A percentile compares a stretch with the other conserved stretches of the same genome.
These are phyloP conservation scores for Macropis europaea DNA, from an alignment of 2,888 invertebrate species.

Conservation along the genomic window DNA sequence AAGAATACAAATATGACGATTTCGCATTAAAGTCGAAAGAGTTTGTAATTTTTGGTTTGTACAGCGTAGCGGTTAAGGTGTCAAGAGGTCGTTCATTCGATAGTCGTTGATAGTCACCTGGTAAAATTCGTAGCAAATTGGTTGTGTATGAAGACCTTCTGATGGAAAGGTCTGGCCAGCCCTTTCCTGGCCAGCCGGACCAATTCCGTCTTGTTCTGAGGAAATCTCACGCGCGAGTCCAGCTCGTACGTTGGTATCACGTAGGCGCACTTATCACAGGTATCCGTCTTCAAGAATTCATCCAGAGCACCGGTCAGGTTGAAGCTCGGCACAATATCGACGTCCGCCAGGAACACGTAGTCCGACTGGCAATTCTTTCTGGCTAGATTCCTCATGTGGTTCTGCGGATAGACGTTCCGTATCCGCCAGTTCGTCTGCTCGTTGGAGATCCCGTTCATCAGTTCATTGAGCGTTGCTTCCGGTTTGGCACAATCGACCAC, in stretches of 20 bases:
- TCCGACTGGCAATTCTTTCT: constrained; percentile 91
- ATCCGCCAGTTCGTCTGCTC: constrained; percentile 88
- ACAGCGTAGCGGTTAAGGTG: too few relatives aligned
- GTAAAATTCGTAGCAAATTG: constrained; percentile 95
- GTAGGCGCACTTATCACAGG: constrained; percentile 88
- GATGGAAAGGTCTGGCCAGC: constrained; percentile 93
- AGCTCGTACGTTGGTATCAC: constrained; percentile 95
- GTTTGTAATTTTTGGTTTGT: too few relatives aligned
- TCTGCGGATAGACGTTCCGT: constrained; percentile 92
- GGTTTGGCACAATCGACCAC: constrained; percentile 85
- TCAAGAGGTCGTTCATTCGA: too few relatives aligned
- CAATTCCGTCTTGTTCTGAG: constrained; percentile 89
- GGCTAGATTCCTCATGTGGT: constrained; percentile 92
- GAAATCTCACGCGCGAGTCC: constrained; percentile 89
- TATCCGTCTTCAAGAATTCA: constrained; percentile 83
- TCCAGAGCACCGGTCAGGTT: constrained; percentile 87
- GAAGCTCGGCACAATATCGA: constrained; percentile 91
- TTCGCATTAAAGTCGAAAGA: background rate
- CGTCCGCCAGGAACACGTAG: constrained; percentile 92
- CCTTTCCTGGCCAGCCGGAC: constrained; percentile 89
- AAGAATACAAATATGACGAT: background rate
- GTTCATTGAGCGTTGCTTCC: constrained; percentile 83
- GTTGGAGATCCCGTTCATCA: constrained; percentile 83
- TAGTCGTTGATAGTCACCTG: constrained; percentile 82
- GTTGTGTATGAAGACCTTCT: constrained; percentile 95